Percentiles rank a stretch among this genome's conserved stretches.
These are phyloP conservation scores for Sarcophaga caerulescens DNA, from an alignment of 2,888 invertebrate genomes.

Conservation along the genomic window DNA sequence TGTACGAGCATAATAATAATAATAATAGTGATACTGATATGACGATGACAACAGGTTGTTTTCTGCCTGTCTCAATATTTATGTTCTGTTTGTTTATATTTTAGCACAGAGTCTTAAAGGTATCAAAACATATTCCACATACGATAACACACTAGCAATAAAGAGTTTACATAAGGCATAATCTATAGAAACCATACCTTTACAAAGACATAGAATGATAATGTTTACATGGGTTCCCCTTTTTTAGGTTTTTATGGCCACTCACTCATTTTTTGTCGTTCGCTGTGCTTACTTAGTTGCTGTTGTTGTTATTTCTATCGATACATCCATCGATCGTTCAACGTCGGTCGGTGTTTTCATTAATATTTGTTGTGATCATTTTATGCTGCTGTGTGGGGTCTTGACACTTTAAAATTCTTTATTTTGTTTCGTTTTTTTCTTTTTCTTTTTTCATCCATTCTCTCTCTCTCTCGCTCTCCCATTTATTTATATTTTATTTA, in stretches of 20 bases:
- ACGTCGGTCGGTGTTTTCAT: conserved; percentile 6
- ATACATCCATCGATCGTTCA: conserved; percentile 33
- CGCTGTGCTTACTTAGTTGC: conserved; percentile 31
- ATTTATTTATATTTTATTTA: conserved; percentile 44
- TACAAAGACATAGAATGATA: no score
- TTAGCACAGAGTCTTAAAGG: conserved; percentile 24
- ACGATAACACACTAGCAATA: no score
- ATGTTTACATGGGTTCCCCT: no score
- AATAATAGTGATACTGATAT: not conserved
- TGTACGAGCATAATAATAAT: not conserved
- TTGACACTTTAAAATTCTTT: conserved; percentile 34
- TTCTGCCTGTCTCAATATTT: conserved; percentile 24
- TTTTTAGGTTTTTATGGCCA: no score
- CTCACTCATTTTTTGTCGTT: not conserved
- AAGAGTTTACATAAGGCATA: no score
- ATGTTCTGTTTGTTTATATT: conserved; percentile 6
- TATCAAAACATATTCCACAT: not conserved
- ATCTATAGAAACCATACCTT: no score
- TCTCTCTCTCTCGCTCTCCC: not conserved
- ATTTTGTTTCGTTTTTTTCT: conserved; percentile 5
- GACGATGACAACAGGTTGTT: conserved; percentile 63
- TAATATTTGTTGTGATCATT: conserved; percentile 5
- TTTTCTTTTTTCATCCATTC: no score
- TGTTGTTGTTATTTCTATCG: conserved; percentile 33
- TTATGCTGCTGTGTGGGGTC: conserved; percentile 29